phyloP scores from a whole-genome alignment of 2,113 vertebrate species.

The Siniperca chuatsi region DNA sequence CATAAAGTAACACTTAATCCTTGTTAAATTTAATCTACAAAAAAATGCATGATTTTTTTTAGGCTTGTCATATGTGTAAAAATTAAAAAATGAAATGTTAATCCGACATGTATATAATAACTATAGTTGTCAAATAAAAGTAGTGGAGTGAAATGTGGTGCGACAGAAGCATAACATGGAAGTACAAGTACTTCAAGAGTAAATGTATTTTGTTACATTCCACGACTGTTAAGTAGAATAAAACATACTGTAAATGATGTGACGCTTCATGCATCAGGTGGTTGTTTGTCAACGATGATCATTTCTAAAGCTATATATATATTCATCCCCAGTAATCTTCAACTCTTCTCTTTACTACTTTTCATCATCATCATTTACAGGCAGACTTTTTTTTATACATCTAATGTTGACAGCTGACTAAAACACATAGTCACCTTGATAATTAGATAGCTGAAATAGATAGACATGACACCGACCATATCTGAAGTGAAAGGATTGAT shows the following conservation, averaged over 20 bases:
- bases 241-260: not conserved
- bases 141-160: not conserved
- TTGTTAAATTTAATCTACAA: not conserved
- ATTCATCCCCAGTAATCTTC: not conserved
- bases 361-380: not conserved
- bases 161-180: too few species aligned
- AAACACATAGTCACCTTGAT: not conserved
- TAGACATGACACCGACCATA: constrained; percentile 15
- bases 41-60: too few species aligned
- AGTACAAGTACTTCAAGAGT: not conserved
- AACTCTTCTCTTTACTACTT: not conserved
- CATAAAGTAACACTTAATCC: too few species aligned
- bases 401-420: not conserved
- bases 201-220: not conserved
- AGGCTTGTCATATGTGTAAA: not conserved
- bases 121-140: not conserved
- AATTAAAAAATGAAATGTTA: not conserved
- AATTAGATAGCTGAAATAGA: constrained; percentile 4
- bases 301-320: not conserved
- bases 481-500: constrained; percentile 38
- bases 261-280: not conserved
- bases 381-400: not conserved
- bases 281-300: not conserved
- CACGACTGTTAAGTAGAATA: not conserved
- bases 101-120: not conserved